These are phyloP conservation scores for Balearica regulorum DNA, from an alignment of 2,797 vertebrate genomes.

Conservation along the genomic window DNA sequence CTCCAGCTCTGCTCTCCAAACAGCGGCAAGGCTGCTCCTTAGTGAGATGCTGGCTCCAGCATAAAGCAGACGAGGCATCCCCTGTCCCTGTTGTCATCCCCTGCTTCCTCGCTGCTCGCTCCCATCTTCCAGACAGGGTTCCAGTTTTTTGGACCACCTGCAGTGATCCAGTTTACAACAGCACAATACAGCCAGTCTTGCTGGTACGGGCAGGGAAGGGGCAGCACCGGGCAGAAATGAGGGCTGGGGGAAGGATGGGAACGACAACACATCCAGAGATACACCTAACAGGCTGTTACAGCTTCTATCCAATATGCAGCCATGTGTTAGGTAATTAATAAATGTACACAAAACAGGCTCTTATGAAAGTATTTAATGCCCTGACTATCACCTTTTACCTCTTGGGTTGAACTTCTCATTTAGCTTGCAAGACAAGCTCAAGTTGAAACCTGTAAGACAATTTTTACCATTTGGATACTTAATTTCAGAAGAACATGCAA, in stretches of 20 bases:
- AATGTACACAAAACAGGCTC: neutral
- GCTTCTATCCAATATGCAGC: neutral
- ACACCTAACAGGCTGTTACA: neutral
- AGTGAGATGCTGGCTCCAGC: neutral
- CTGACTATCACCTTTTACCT: neutral
- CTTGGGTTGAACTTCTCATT: neutral
- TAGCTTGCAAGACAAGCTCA: neutral
- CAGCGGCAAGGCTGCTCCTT: neutral
- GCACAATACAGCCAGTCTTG: fast-evolving
- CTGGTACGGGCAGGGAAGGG: neutral
- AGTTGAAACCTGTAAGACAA: neutral
- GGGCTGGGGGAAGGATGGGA: neutral
- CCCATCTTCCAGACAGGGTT: neutral
- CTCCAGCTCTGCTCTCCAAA: neutral
- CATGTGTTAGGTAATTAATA: neutral
- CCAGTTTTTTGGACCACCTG: fast-evolving
- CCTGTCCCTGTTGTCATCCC: fast-evolving
- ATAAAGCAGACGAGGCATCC: neutral
- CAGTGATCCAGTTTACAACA: fast-evolving
- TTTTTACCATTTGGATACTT: neutral
- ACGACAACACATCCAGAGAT: neutral
- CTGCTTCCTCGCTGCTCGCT: fast-evolving
- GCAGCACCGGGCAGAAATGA: neutral
- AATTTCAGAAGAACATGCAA: neutral
- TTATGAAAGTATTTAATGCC: neutral